phyloP scores from a whole-genome alignment of 2,113 vertebrate species.

The Paratilapia polleni region DNA sequence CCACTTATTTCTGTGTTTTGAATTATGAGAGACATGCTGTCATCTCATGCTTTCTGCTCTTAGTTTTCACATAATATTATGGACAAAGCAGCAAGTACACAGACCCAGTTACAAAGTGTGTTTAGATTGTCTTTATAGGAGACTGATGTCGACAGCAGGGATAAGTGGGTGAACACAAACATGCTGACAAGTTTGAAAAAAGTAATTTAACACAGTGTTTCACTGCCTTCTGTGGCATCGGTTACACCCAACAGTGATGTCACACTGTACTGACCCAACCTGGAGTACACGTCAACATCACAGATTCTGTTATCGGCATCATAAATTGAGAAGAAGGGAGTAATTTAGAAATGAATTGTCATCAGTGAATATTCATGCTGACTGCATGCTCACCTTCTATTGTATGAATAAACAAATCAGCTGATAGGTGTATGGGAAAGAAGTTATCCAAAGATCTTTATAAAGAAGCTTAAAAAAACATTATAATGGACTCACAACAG shows the following conservation, averaged over 20 bases:
- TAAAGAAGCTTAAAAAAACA: not conserved
- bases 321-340: not conserved
- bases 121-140: not conserved
- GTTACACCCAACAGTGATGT: not conserved
- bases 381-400: not conserved
- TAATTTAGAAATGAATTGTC: not conserved
- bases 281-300: not conserved
- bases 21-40: slow-evolving; percentile 11
- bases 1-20: not conserved
- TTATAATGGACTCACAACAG: slow-evolving; percentile 8
- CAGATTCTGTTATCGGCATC: not conserved
- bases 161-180: not conserved
- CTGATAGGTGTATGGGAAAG: not conserved
- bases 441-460: not conserved
- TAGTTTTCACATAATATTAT: not conserved
- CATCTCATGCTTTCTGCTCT: not conserved
- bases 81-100: not conserved
- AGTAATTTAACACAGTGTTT: not conserved
- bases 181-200: not conserved
- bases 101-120: not conserved
- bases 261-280: not conserved
- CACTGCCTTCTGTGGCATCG: not conserved
- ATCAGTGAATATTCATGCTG: not conserved
- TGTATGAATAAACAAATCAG: not conserved
- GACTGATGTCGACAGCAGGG: not conserved